Evolutionary conservation across 1,140 invertebrate species (phyloP).

Genomic region (Acyrthosiphon pisum): DNA sequence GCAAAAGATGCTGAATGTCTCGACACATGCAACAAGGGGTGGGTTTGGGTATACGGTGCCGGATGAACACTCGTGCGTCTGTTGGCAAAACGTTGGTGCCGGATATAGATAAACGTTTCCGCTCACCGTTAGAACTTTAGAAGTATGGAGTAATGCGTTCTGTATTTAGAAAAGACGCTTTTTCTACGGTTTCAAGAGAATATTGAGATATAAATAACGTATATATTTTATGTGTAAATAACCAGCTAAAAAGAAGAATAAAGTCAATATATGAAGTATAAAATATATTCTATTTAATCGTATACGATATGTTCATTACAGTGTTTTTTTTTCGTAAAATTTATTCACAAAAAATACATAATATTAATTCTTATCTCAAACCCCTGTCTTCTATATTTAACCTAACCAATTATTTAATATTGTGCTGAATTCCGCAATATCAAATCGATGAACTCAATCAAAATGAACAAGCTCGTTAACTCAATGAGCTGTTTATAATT

Average conservation of each 20-base stretch:
- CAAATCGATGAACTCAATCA: not conserved
- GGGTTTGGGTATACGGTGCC: not conserved
- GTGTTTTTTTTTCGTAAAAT: not conserved
- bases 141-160: not conserved
- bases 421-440: not conserved
- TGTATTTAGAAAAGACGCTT: not conserved
- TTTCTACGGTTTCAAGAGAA: not conserved
- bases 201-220: not conserved
- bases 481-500: not conserved
- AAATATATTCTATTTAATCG: not conserved
- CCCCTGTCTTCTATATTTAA: not conserved
- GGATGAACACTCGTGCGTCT: not conserved
- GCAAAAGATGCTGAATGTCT: not conserved
- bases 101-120: constrained; percentile 48
- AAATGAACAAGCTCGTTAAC: not conserved
- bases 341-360: not conserved
- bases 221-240: not conserved
- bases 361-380: not conserved
- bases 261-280: not conserved
- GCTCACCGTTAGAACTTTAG: constrained; percentile 8
- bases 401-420: not conserved
- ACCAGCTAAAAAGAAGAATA: not conserved
- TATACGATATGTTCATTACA: not conserved
- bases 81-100: not conserved
- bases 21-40: not conserved